Evolutionary conservation across 64 coral and sea anemone genomes (phyloP).

Genomic region (Hydrozoanthus tunicans): DNA sequence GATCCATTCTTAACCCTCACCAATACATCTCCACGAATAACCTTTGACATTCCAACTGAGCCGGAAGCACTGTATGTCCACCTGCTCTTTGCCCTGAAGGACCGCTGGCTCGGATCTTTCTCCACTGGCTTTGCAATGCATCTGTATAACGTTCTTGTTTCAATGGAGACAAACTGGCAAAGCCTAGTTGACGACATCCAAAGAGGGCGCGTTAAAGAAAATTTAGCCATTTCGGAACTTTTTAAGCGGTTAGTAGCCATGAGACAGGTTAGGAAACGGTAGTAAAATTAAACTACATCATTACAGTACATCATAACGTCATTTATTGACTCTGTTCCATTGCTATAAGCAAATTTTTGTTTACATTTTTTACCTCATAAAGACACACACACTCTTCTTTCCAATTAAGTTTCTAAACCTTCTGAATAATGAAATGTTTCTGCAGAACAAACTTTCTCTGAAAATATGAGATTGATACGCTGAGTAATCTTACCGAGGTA

Average conservation of each 20-base stretch:
- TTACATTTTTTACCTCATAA: no score
- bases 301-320: no score
- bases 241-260: not conserved
- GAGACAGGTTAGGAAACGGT: not conserved
- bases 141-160: not conserved
- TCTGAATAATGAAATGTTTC: no score
- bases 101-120: constrained; percentile 36
- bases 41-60: constrained; percentile 50
- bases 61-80: constrained; percentile 57
- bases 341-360: no score
- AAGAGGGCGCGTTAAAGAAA: not conserved
- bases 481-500: no score
- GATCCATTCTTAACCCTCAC: not conserved
- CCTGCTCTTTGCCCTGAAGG: constrained; percentile 62
- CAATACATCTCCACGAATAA: constrained; percentile 40
- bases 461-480: no score
- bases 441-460: no score
- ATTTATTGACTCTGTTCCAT: no score
- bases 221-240: not conserved
- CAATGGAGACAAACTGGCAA: constrained; percentile 14
- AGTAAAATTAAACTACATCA: not conserved
- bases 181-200: not conserved
- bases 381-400: no score
- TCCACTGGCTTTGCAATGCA: not conserved
- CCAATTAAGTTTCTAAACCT: no score